Evolutionary conservation across 1,140 invertebrate species (phyloP).

Genomic region (Drosophila guanche): DNA sequence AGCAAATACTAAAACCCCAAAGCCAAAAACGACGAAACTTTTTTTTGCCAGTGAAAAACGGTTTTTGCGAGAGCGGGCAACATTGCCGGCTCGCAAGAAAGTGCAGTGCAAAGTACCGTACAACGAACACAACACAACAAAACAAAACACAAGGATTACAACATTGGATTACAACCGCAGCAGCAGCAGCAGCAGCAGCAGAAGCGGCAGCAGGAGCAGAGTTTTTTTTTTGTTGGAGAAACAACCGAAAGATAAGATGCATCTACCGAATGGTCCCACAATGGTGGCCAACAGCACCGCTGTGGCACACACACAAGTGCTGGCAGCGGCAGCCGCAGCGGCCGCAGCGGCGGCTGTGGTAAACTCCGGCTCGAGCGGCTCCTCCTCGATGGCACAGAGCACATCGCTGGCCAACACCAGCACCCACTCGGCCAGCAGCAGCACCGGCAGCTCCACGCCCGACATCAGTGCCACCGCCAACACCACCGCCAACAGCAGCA

Average conservation of each 20-base stretch:
- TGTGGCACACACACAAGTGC: slow-evolving; percentile 62
- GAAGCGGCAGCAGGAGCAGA: not conserved
- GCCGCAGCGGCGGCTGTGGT: slow-evolving; percentile 64
- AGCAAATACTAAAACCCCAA: slow-evolving; percentile 5
- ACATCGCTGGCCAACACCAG: slow-evolving; percentile 47
- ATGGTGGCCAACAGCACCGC: slow-evolving; percentile 72
- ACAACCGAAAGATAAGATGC: slow-evolving; percentile 53
- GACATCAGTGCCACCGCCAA: slow-evolving; percentile 23
- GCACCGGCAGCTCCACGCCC: slow-evolving; percentile 28
- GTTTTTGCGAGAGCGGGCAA: slow-evolving; percentile 21
- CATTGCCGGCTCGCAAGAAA: slow-evolving; percentile 32
- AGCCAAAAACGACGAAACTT: not conserved
- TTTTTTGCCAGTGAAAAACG: slow-evolving; percentile 38
- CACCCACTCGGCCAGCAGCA: slow-evolving; percentile 74
- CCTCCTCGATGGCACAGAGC: slow-evolving; percentile 9
- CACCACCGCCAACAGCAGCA: slow-evolving; percentile 17
- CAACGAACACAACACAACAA: not conserved
- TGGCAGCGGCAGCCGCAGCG: slow-evolving; percentile 69
- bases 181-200: too few species aligned
- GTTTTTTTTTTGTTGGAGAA: slow-evolving; percentile 34
- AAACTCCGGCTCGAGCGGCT: slow-evolving; percentile 23
- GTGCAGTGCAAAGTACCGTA: slow-evolving; percentile 1
- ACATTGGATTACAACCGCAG: slow-evolving; percentile 14
- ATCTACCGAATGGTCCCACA: slow-evolving; percentile 79
- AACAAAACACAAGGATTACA: slow-evolving; percentile 46